Conservation (phyloP, 2,888 invertebrate genomes). For the Hypselothyrea guttata region DNA sequence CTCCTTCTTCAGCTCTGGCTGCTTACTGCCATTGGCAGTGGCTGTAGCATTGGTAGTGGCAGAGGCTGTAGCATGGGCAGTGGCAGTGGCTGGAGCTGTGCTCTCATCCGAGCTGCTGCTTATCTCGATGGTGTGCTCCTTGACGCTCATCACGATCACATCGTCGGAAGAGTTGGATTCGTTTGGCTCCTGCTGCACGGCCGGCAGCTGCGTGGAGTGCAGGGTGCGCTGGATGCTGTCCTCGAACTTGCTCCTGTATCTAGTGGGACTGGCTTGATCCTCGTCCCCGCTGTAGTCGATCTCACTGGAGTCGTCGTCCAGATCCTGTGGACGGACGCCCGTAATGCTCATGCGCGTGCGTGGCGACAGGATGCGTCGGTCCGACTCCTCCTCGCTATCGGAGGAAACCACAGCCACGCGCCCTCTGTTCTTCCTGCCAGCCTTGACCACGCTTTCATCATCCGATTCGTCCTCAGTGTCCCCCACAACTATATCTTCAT, state of each 20-base stretch:
- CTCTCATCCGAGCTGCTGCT: slow-evolving; percentile 57
- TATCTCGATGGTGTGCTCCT: slow-evolving; percentile 68
- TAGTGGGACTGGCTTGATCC: no score
- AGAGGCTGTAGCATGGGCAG: no score
- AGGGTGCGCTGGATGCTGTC: slow-evolving; percentile 60
- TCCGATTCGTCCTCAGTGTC: slow-evolving; percentile 38
- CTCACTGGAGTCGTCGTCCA: slow-evolving; percentile 74
- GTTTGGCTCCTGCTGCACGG: slow-evolving; percentile 1
- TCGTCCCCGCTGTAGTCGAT: slow-evolving; percentile 70
- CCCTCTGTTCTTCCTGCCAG: slow-evolving; percentile 3
- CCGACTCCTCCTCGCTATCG: slow-evolving; percentile 68
- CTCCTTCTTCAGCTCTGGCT: no score
- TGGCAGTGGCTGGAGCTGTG: no score
- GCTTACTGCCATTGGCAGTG: no score
- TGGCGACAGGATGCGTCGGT: slow-evolving; percentile 75
- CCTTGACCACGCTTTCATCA: slow-evolving; percentile 4
- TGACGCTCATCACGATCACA: slow-evolving; percentile 64
- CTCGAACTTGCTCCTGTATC: slow-evolving; percentile 71
- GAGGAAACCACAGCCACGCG: slow-evolving; percentile 36
- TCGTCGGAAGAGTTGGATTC: slow-evolving; percentile 53
- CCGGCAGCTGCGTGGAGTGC: slow-evolving; percentile 69
- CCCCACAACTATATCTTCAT: slow-evolving; percentile 36
- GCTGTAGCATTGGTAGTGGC: no score
- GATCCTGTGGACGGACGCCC: slow-evolving; percentile 76
- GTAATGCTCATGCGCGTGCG: slow-evolving; percentile 81